Percentiles rank a stretch among this genome's conserved stretches.
phyloP scores from a whole-genome alignment of 23 tunicate species.

The Corella eumyota region DNA sequence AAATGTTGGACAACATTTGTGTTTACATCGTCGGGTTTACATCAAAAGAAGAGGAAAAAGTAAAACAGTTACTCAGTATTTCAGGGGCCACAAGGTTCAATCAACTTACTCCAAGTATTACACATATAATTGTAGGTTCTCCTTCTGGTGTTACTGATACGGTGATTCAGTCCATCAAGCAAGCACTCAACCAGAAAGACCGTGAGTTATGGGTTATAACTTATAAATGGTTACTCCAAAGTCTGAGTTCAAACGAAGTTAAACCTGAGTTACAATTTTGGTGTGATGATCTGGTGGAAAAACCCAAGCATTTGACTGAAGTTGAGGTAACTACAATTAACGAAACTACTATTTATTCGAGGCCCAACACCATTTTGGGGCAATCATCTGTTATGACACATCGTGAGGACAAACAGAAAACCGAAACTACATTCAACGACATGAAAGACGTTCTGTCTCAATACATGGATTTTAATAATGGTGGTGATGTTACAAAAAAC shows the following conservation, averaged over 20 bases:
- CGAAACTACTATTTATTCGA: neutral
- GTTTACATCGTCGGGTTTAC: slow-evolving; percentile 50
- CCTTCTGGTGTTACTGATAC: slow-evolving; percentile 2
- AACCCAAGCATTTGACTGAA: slow-evolving; percentile 3
- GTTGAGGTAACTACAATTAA: neutral
- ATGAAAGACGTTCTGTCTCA: slow-evolving; percentile 40
- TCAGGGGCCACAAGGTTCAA: slow-evolving; percentile 67
- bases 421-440: neutral
- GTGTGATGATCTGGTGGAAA: slow-evolving; percentile 14
- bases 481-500: neutral
- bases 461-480: slow-evolving; percentile 9
- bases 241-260: slow-evolving; percentile 23
- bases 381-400: no score
- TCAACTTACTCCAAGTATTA: slow-evolving; percentile 41
- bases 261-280: slow-evolving; percentile 35
- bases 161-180: neutral
- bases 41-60: slow-evolving; percentile 48
- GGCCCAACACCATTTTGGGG: no score
- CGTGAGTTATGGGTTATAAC: slow-evolving; percentile 32
- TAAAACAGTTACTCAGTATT: slow-evolving; percentile 32
- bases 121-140: slow-evolving; percentile 47
- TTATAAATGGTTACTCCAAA: slow-evolving; percentile 57
- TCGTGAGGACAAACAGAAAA: no score
- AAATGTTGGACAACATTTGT: slow-evolving; percentile 50
- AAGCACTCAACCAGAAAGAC: slow-evolving; percentile 3